These are phyloP conservation scores for Gymnorhina tibicen DNA, from an alignment of 2,113 vertebrate species.

Conservation along the genomic window DNA sequence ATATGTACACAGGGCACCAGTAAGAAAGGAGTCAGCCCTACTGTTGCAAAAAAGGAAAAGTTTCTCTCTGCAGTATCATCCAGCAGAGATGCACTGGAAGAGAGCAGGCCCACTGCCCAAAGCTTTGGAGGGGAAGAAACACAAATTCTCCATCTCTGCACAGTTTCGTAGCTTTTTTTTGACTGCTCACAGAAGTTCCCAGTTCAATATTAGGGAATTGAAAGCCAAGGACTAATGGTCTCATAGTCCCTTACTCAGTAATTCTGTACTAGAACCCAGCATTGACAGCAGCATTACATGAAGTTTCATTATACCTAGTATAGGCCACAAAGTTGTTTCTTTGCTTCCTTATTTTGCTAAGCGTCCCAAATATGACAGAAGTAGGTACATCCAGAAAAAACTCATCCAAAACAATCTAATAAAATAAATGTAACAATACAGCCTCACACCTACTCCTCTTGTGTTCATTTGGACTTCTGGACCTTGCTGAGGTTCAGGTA, in stretches of 20 bases:
- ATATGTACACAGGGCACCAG: background rate
- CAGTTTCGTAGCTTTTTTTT: background rate
- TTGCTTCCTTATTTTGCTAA: background rate
- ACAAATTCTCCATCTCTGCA: background rate
- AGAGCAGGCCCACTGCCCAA: background rate
- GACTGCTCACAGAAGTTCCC: background rate
- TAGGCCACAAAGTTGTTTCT: background rate
- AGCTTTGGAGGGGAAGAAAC: background rate
- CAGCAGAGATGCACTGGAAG: background rate
- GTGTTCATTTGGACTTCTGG: background rate
- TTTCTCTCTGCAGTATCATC: background rate
- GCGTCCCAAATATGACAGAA: background rate
- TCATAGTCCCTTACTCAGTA: background rate
- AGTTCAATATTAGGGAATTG: background rate
- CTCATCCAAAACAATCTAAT: background rate
- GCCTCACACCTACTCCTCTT: background rate
- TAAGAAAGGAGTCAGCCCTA: background rate
- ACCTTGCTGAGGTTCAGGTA: background rate
- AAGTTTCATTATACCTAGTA: background rate
- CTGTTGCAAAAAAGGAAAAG: background rate
- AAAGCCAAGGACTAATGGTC: background rate
- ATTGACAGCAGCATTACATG: background rate
- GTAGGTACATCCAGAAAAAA: background rate
- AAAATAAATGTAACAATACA: background rate
- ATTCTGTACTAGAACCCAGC: background rate